Evolutionary conservation across 1,140 invertebrate species (phyloP).

Genomic region (Euwallacea similis): DNA sequence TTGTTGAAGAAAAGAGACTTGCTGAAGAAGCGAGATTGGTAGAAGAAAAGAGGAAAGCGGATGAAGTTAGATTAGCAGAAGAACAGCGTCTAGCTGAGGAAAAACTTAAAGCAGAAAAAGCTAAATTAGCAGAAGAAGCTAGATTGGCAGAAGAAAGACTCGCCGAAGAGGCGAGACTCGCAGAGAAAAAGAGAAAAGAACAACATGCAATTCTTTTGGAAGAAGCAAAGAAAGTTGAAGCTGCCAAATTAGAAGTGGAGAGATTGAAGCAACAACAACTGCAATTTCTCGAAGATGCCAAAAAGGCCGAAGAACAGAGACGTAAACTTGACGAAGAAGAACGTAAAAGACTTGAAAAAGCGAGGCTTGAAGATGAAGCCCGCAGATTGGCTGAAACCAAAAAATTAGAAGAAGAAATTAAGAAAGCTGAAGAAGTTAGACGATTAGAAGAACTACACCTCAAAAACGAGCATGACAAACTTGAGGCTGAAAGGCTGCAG

Average conservation of each 20-base stretch:
- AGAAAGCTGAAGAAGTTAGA: slow-evolving; percentile 40
- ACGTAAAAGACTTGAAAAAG: slow-evolving; percentile 30
- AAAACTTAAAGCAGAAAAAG: slow-evolving; percentile 57
- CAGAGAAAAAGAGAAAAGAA: slow-evolving; percentile 32
- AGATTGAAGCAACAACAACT: slow-evolving; percentile 23
- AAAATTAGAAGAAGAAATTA: slow-evolving; percentile 37
- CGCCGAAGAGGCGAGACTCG: slow-evolving; percentile 52
- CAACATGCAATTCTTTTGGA: slow-evolving; percentile 46
- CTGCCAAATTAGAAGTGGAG: slow-evolving; percentile 47
- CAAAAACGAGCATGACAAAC: slow-evolving; percentile 36
- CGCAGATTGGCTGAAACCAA: slow-evolving; percentile 38
- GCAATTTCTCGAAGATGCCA: slow-evolving; percentile 33
- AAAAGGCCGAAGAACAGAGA: slow-evolving; percentile 41
- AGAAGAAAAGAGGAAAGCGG: slow-evolving; percentile 56
- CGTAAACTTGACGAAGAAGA: slow-evolving; percentile 48
- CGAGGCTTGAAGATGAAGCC: slow-evolving; percentile 40
- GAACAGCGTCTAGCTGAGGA: slow-evolving; percentile 49
- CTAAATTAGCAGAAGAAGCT: slow-evolving; percentile 38
- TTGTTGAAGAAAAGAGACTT: slow-evolving; percentile 47
- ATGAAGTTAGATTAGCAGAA: slow-evolving; percentile 56
- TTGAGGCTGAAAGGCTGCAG: slow-evolving; percentile 26
- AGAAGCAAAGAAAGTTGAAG: slow-evolving; percentile 47
- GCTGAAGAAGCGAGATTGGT: slow-evolving; percentile 45
- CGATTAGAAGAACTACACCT: slow-evolving; percentile 43
- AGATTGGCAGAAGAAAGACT: slow-evolving; percentile 42